Evolutionary conservation across 2,797 vertebrate species (phyloP).

Genomic region (Pseudochirops corinnae): DNA sequence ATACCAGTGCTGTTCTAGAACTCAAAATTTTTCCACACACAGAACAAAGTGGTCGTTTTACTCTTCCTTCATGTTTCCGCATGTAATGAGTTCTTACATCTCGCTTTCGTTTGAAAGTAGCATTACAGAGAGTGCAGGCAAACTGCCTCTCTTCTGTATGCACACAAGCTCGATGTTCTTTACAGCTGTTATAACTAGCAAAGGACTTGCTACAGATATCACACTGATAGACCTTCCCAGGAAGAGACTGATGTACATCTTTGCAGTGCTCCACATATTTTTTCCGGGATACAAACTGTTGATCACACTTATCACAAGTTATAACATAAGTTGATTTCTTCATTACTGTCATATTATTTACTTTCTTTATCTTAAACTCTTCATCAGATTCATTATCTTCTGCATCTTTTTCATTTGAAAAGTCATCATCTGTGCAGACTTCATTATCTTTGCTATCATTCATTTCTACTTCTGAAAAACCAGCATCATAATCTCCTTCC

Average conservation of each 20-base stretch:
- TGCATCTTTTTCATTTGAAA: not conserved
- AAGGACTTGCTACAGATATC: constrained; percentile 82
- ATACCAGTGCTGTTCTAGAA: constrained; percentile 80
- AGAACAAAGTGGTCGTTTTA: constrained; percentile 81
- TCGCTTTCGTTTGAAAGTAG: constrained; percentile 82
- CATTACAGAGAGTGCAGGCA: constrained; percentile 80
- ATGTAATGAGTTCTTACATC: constrained; percentile 78
- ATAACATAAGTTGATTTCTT: constrained; percentile 69
- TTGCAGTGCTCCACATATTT: constrained; percentile 81
- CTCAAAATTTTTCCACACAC: constrained; percentile 85
- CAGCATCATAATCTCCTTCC: accelerated
- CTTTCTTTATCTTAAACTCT: constrained; percentile 51
- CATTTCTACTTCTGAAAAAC: not conserved
- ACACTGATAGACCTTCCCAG: constrained; percentile 80
- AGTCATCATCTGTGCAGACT: constrained; percentile 40
- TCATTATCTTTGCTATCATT: not conserved
- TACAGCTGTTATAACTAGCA: constrained; percentile 79
- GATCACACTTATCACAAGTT: constrained; percentile 73
- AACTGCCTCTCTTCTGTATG: constrained; percentile 82
- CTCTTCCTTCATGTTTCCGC: constrained; percentile 82
- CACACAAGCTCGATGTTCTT: constrained; percentile 80
- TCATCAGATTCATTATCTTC: not conserved
- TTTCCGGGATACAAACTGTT: constrained; percentile 77
- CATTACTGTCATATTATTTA: not conserved
- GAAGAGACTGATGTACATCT: constrained; percentile 77